These are phyloP conservation scores for Bombycilla garrulus DNA, from an alignment of 2,113 vertebrate genomes.

Conservation along the genomic window DNA sequence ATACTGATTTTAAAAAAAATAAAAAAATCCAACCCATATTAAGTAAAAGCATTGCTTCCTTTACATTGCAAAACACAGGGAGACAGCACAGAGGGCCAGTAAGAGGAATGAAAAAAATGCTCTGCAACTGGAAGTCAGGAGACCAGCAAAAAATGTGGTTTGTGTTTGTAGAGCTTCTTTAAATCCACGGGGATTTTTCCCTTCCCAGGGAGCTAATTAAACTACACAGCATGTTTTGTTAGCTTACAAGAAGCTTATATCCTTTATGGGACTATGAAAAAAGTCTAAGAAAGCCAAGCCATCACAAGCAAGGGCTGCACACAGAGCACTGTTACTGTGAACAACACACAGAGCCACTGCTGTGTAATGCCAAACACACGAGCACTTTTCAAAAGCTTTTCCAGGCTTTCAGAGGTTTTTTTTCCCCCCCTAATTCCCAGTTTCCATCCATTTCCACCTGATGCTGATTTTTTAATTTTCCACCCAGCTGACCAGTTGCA, in stretches of 20 bases:
- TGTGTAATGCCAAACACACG: neutral
- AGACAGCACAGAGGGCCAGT: neutral
- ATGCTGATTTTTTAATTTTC: neutral
- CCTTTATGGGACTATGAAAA: neutral
- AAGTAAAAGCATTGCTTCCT: neutral
- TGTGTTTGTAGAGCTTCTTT: neutral
- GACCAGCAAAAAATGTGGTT: neutral
- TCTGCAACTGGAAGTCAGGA: neutral
- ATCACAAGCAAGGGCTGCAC: rapidly evolving
- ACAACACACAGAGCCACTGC: neutral
- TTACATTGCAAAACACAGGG: neutral
- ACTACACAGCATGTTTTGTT: neutral
- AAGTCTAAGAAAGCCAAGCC: neutral
- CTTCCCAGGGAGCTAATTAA: constrained; percentile 17
- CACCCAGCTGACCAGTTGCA: too few species aligned
- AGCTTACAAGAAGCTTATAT: neutral
- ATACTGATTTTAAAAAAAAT: rapidly evolving
- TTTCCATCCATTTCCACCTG: neutral
- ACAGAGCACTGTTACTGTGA: too few species aligned
- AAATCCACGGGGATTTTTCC: neutral
- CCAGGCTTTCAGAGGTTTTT: neutral
- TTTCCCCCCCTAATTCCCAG: neutral
- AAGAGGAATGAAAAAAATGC: neutral
- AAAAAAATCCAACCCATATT: rapidly evolving
- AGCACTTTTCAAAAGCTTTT: neutral